Conservation (phyloP, 2,113 vertebrate species). For the Petrocephalus microphthalmus region DNA sequence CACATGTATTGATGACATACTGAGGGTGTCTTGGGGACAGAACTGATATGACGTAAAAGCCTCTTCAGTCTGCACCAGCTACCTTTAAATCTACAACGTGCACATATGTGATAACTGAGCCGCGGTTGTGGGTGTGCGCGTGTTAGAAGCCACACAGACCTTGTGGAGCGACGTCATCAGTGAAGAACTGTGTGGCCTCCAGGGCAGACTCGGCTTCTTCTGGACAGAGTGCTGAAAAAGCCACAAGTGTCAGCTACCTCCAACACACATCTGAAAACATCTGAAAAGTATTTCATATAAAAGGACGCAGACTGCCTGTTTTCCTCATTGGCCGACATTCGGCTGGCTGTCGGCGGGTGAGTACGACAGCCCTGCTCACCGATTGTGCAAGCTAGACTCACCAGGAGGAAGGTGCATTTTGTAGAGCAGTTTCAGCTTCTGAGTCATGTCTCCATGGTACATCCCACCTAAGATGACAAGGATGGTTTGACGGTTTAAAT, state of each 20-base stretch:
- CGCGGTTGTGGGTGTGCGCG: not conserved
- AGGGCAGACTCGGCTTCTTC: conserved; percentile 90
- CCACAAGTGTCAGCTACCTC: not conserved
- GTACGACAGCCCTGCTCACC: not conserved
- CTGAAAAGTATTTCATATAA: not conserved
- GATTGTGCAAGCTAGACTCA: conserved; percentile 37
- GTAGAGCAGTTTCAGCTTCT: conserved; percentile 91
- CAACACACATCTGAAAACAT: not conserved
- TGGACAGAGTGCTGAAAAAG: conserved; percentile 71
- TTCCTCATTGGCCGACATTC: not conserved
- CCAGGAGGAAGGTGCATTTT: conserved; percentile 93
- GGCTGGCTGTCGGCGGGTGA: not conserved
- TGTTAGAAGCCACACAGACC: conserved; percentile 53
- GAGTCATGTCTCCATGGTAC: conserved; percentile 93
- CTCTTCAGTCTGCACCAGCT: not conserved
- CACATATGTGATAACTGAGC: not conserved
- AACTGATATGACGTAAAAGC: not conserved
- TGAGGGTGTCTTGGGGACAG: not conserved
- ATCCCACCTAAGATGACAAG: conserved; percentile 71
- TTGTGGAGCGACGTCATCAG: conserved; percentile 66
- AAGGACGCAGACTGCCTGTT: not conserved
- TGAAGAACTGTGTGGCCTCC: conserved; percentile 85
- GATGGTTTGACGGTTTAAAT: not conserved
- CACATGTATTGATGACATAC: conserved; percentile 25
- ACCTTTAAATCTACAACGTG: not conserved